These are phyloP conservation scores for Oophaga pumilio DNA, from an alignment of 2,113 vertebrate species.

Conservation along the genomic window DNA sequence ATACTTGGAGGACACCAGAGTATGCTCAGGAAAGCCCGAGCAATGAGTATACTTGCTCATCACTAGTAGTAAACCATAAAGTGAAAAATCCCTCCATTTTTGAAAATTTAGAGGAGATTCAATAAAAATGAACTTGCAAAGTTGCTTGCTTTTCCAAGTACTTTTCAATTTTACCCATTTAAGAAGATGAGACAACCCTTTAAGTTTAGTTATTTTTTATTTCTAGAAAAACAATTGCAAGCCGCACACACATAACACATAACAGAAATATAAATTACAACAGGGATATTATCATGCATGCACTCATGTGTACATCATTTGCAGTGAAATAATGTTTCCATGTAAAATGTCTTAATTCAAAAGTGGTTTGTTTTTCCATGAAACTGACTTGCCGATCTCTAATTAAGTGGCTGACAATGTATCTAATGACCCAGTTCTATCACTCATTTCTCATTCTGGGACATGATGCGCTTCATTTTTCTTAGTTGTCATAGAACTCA, in stretches of 20 bases:
- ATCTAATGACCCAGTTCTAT: slow-evolving; percentile 51
- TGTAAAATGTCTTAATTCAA: slow-evolving; percentile 3
- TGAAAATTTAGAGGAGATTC: no score
- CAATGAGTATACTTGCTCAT: no score
- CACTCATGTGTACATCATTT: background rate
- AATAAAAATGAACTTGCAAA: no score
- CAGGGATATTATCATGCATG: background rate
- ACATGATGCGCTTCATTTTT: slow-evolving; percentile 21
- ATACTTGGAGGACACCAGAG: no score
- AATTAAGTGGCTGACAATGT: slow-evolving; percentile 45
- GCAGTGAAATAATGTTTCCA: background rate
- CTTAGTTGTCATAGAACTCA: slow-evolving; percentile 34
- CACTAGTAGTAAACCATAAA: no score
- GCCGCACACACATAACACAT: background rate
- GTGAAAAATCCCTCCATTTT: no score
- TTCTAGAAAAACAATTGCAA: background rate
- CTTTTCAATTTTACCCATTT: no score
- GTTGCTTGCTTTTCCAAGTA: no score
- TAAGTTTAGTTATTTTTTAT: background rate
- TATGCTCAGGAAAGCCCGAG: no score
- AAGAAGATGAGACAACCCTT: no score
- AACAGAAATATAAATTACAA: background rate
- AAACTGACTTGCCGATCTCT: background rate
- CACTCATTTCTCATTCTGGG: slow-evolving; percentile 29
- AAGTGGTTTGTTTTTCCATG: slow-evolving; percentile 1